Evolutionary conservation across 2,113 vertebrate species (phyloP), one percentile per base, ranked within the genome.

Genomic region (Albula glossodonta): DNA sequence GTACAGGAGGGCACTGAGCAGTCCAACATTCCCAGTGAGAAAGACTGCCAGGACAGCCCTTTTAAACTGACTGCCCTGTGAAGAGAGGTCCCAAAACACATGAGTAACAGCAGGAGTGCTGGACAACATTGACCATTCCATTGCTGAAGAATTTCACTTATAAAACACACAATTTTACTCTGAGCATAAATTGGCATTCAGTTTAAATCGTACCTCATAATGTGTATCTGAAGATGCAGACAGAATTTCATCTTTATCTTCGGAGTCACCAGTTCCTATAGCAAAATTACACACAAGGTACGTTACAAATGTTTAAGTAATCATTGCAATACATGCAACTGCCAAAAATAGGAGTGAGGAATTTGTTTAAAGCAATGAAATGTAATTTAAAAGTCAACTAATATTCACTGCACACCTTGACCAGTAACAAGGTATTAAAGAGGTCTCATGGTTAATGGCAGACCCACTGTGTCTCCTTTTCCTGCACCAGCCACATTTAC

Each of bases 171-270:
- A 10, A 60, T 60, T 60, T 41, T 41, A 15, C 12, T 31, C n/a
- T 78, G 74, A 79, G 12, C 4, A 19, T 5, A 66, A 22, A 66
- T 19, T 19, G 22, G 2, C 17, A 48, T 57, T 74, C 2, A 19
- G 41, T 78, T 9, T 77, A 31, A 66, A 5, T 89, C 91, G 94
- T 90, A 96, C 96, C 92, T 96, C 92, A 85, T 90, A 81, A 93
- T 92, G 5, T 89, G 92, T 70, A 87, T 89, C 90, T 90, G 81
- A 17, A 13, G 48, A 85, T 85, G 85, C 81, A 77, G 93, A 87
- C 51, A 96, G 81, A 88, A 97, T 95, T 80, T 93, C 93, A 87
- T 96, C 91, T 91, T 94, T 95, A 83, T 96, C 95, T n/a, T 97
- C 95, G n/a, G 94, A 92, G 88, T 94, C 60, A 80, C 93, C 88